Evolutionary conservation across 2,888 invertebrate species (phyloP).

Genomic region (Gryllus longicercus): DNA sequence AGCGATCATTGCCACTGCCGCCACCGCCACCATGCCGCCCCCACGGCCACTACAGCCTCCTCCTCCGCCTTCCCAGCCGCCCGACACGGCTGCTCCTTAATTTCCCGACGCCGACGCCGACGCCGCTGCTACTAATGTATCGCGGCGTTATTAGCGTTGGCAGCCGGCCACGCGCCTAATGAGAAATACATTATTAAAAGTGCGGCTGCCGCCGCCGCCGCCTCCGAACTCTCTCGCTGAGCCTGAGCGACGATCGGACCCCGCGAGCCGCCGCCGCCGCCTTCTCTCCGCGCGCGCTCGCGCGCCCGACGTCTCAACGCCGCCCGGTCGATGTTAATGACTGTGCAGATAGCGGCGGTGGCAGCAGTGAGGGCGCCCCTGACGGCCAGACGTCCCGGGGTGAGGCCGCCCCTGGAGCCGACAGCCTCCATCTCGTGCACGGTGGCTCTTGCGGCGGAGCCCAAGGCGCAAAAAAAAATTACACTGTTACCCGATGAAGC

Average conservation of each 20-base stretch:
- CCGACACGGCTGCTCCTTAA: slow-evolving; percentile 7
- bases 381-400: background rate
- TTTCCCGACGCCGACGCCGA: background rate
- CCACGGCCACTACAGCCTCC: slow-evolving; percentile 2
- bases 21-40: background rate
- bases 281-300: background rate
- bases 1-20: background rate
- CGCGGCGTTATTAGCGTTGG: slow-evolving; percentile 17
- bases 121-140: slow-evolving; percentile 9
- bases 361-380: background rate
- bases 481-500: too few species aligned
- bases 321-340: slow-evolving; percentile 17
- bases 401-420: background rate
- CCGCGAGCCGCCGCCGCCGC: background rate
- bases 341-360: slow-evolving; percentile 17
- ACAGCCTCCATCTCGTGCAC: too few species aligned
- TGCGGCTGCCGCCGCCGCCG: background rate
- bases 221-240: background rate
- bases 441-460: too few species aligned
- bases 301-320: background rate
- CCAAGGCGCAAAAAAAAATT: too few species aligned
- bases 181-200: slow-evolving; percentile 17
- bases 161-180: slow-evolving; percentile 8
- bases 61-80: background rate
- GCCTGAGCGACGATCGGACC: background rate